Evolutionary conservation across 2,797 vertebrate genomes (phyloP).

Genomic region (Gila robusta): DNA sequence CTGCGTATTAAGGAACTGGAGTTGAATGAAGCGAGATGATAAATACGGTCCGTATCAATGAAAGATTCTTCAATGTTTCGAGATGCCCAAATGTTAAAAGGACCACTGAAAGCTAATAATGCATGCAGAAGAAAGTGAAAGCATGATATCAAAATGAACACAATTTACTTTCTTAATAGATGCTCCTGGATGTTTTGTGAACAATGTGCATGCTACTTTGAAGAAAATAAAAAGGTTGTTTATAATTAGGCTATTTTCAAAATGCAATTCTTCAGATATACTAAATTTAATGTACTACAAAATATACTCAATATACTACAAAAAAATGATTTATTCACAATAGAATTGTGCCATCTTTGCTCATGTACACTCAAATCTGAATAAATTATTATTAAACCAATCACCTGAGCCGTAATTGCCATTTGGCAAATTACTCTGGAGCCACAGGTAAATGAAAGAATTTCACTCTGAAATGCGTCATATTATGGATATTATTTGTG

Average conservation of each 20-base stretch:
- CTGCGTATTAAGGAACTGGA: slow-evolving; percentile 6
- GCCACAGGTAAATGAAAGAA: background rate
- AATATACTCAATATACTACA: no score
- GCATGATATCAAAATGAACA: background rate
- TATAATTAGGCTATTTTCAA: background rate
- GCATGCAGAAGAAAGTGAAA: background rate
- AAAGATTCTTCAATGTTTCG: background rate
- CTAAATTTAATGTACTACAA: no score
- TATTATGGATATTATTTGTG: background rate
- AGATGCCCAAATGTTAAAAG: background rate
- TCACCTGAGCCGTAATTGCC: background rate
- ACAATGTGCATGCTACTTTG: background rate
- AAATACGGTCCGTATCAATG: background rate
- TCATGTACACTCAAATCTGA: background rate
- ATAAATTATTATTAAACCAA: background rate
- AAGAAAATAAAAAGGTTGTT: background rate
- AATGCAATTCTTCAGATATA: background rate
- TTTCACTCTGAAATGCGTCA: background rate
- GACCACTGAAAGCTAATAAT: background rate
- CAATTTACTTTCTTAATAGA: background rate
- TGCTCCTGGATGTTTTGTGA: background rate
- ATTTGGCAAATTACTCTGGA: background rate
- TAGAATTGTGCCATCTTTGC: background rate
- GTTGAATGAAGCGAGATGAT: background rate
- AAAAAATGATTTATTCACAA: background rate